phyloP scores from a whole-genome alignment of 1,140 invertebrate genomes.

The Marisa cornuarietis region DNA sequence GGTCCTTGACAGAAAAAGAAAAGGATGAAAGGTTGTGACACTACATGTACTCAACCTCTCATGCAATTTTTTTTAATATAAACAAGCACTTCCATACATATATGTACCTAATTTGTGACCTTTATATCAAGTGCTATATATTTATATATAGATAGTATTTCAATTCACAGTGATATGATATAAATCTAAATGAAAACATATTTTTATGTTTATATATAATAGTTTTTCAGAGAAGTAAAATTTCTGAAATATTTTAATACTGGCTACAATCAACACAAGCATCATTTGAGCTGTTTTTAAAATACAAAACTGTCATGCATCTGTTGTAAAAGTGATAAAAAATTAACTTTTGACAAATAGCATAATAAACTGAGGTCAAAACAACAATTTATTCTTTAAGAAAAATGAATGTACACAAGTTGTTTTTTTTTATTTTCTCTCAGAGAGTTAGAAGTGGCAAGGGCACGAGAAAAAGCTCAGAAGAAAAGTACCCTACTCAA shows the following conservation, averaged over 20 bases:
- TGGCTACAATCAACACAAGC: too few relatives aligned
- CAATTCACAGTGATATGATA: too few relatives aligned
- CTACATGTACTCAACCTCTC: neutral
- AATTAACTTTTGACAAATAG: too few relatives aligned
- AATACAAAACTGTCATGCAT: too few relatives aligned
- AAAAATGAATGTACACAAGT: constrained; percentile 4
- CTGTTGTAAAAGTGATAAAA: too few relatives aligned
- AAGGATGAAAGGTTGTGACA: constrained; percentile 81
- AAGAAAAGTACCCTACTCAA: constrained; percentile 55
- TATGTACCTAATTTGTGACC: neutral
- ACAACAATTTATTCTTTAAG: neutral
- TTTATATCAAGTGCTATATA: too few relatives aligned
- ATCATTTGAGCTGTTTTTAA: too few relatives aligned
- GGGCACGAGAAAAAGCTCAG: constrained; percentile 55
- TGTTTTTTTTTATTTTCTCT: constrained; percentile 25
- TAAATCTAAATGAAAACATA: neutral
- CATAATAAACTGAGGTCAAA: too few relatives aligned
- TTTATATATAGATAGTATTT: too few relatives aligned
- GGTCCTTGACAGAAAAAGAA: constrained; percentile 79
- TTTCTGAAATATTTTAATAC: too few relatives aligned
- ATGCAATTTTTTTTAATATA: neutral
- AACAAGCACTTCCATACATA: neutral
- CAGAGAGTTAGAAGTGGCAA: constrained; percentile 57
- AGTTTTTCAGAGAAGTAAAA: too few relatives aligned
- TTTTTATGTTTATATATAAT: neutral